Base-by-base conservation (phyloP, 2,113 vertebrate genomes). In the Pogona vitticeps region DNA sequence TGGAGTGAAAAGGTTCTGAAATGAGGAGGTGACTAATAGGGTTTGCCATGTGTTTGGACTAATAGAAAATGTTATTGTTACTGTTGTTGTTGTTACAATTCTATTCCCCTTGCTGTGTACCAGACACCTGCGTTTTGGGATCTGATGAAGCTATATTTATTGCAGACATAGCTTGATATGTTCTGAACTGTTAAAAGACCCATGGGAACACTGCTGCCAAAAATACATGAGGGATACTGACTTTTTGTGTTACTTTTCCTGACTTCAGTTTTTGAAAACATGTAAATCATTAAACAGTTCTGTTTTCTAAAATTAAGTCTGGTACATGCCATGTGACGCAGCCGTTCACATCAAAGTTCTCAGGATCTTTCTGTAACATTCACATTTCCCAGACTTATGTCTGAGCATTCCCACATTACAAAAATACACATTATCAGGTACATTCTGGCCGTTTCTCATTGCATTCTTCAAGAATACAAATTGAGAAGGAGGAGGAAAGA, bases 11-110 rank as follows among this genome's bases (percentile, higher is more conserved):
- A 81, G 83, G 75, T 73, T 92, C 89, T 88, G 83, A 88, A 91
- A 86, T 85, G 83, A 84, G 65, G 87, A 67, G 91, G 89, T 38
- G 65, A 20, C 65, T 73, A 85, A 91, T 86, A 83, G 6, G 26
- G 38, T 89, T 91, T 67, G 90, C 90, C 85, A 76, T 92, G 86
- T 67, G 88, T 91, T 91, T 92, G 70, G 78, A 23, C 59, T 65
- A 65, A 65, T 36, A 33, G 20, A 38, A 80, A 80, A 79, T 40
- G 12, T 38, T 61, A 17, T 33, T 42, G 28, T n/a, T 77, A 26
- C 28, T 18, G 82, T 26, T 87, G n/a, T 88, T 82, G 67, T 18
- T 67, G 42, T 58, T 68, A 36, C 20, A 71, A 14, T 71, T 82
- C 81, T 20, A 42, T 56, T 67, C n/a, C 28, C 46, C 31, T 80